phyloP scores from a whole-genome alignment of 2,797 vertebrate genomes.

The Chrosomus eos region DNA sequence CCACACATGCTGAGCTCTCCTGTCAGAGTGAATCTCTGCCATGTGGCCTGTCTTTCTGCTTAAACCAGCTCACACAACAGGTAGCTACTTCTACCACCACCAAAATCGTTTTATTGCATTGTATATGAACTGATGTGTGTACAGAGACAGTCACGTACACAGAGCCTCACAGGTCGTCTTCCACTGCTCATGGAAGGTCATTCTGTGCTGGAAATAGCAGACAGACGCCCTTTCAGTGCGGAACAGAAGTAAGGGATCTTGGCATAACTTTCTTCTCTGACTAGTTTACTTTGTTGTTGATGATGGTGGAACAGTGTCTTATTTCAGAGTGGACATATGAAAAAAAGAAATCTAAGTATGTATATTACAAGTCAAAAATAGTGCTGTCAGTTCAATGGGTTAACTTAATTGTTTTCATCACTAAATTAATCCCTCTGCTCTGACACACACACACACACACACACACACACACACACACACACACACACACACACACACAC shows the following conservation, averaged over 20 bases:
- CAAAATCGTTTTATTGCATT: neutral
- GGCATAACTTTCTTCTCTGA: too few species aligned
- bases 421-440: neutral
- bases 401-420: neutral
- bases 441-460: too few species aligned
- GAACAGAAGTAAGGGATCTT: neutral
- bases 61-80: neutral
- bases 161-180: constrained; percentile 75
- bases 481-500: too few species aligned
- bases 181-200: constrained; percentile 29
- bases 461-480: too few species aligned
- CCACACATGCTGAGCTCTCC: constrained; percentile 60
- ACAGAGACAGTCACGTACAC: constrained; percentile 44
- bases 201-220: constrained; percentile 40
- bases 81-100: neutral
- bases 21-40: constrained; percentile 68
- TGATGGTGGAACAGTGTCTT: neutral
- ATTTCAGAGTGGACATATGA: neutral
- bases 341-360: neutral
- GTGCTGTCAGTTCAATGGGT: neutral
- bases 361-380: neutral
- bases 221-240: neutral
- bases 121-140: neutral
- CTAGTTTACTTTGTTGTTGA: neutral
- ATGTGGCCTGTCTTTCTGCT: constrained; percentile 13